phyloP scores from a whole-genome alignment of 2,113 vertebrate genomes.

The Corynorhinus townsendii region DNA sequence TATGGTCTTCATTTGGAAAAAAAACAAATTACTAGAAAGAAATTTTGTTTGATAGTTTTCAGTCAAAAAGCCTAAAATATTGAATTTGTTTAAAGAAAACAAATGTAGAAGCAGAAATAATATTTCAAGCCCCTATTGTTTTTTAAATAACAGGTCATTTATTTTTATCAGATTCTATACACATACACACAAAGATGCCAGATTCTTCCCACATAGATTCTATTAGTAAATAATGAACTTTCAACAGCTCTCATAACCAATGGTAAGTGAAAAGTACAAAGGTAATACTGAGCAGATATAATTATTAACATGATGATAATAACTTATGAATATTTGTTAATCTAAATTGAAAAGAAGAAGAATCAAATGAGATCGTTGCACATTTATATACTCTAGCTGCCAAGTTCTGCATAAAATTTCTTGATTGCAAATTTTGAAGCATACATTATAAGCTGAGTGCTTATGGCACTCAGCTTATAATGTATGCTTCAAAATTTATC shows the following conservation, averaged over 20 bases:
- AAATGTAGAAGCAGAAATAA: background rate
- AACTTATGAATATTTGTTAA: background rate
- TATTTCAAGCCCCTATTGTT: background rate
- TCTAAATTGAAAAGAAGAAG: constrained; percentile 3
- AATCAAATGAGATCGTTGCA: background rate
- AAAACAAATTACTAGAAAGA: background rate
- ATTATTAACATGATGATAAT: background rate
- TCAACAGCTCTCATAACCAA: background rate
- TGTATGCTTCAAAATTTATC: background rate
- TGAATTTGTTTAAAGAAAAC: background rate
- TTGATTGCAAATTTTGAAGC: constrained; percentile 39
- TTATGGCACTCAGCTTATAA: background rate
- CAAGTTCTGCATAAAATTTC: background rate
- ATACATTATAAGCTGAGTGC: constrained; percentile 40
- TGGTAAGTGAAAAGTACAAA: background rate
- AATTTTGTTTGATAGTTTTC: background rate
- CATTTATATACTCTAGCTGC: background rate
- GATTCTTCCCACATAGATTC: background rate
- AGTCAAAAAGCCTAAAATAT: background rate
- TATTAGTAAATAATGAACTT: background rate
- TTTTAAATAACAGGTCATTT: constrained; percentile 12
- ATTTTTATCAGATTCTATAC: background rate
- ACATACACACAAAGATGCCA: background rate
- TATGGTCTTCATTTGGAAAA: background rate
- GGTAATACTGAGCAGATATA: background rate